Evolutionary conservation across 2,888 invertebrate genomes (phyloP).

Genomic region (Copidosoma aretas): DNA sequence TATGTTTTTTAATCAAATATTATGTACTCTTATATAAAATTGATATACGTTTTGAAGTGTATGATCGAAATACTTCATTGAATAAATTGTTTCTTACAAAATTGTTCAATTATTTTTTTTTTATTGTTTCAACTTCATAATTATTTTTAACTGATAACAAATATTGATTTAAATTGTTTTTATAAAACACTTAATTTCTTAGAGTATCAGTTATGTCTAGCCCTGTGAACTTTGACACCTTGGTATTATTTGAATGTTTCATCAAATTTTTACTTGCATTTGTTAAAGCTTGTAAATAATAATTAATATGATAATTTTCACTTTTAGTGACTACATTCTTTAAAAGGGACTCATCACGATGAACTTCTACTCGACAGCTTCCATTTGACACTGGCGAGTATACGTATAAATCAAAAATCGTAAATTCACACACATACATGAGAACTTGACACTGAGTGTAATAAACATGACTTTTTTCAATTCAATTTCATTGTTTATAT

Average conservation of each 20-base stretch:
- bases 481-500: neutral
- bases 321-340: neutral
- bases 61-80: neutral
- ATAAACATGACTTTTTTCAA: constrained; percentile 6
- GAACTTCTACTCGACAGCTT: neutral
- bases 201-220: neutral
- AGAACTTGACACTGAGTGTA: constrained; percentile 27
- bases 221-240: neutral
- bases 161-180: no score
- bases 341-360: neutral
- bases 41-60: neutral
- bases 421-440: constrained; percentile 27
- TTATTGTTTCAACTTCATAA: neutral
- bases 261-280: neutral
- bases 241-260: neutral
- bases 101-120: neutral
- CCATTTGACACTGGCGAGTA: constrained; percentile 12
- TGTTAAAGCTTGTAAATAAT: neutral
- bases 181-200: no score
- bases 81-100: no score
- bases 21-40: neutral
- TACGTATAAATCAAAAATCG: constrained; percentile 27
- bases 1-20: neutral
- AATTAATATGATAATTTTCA: constrained; percentile 6
- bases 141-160: no score